Evolutionary conservation across 2,797 vertebrate species (phyloP).

Genomic region (Lophotriccus pileatus): DNA sequence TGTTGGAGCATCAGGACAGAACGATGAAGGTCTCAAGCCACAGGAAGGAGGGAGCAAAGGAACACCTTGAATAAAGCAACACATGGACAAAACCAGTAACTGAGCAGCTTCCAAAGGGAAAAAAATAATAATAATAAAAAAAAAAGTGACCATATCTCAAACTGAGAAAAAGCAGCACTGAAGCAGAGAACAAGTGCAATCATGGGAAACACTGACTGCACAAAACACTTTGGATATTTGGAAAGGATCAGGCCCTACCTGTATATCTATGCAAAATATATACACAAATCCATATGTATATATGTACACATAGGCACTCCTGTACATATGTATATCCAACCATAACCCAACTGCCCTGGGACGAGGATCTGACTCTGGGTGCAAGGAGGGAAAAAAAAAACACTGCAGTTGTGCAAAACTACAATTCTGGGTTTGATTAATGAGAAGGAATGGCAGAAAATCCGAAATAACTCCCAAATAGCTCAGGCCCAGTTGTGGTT

Average conservation of each 20-base stretch:
- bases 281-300: constrained; percentile 73
- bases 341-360: constrained; percentile 22
- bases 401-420: constrained; percentile 22
- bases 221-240: constrained; percentile 26
- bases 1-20: background rate
- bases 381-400: background rate
- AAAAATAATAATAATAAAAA: background rate
- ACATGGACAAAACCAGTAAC: background rate
- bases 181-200: background rate
- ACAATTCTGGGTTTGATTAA: background rate
- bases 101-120: background rate
- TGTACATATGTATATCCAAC: constrained; percentile 63
- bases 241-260: constrained; percentile 52
- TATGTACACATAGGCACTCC: constrained; percentile 69
- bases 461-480: constrained; percentile 1
- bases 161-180: background rate
- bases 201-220: constrained; percentile 60
- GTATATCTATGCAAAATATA: constrained; percentile 72
- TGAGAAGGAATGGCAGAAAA: background rate
- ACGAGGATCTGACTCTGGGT: background rate
- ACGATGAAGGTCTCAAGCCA: background rate
- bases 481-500: background rate
- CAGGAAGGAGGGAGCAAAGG: background rate
- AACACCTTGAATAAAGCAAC: background rate
- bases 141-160: background rate